phyloP scores from a whole-genome alignment of 2,888 invertebrate genomes.

The Acanthosoma haemorrhoidale region DNA sequence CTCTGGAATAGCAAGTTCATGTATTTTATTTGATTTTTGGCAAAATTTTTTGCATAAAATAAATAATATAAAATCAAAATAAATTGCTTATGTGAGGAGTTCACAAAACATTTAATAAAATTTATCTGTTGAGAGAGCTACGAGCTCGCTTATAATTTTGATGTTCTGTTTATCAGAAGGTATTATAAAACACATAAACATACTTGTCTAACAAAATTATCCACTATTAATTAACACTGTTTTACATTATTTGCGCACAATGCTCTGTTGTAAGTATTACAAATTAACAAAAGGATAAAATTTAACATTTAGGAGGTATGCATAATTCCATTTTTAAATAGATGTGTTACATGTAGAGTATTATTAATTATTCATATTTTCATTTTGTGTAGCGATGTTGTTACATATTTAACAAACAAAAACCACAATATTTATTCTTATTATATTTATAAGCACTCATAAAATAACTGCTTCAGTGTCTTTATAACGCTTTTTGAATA shows the following conservation, averaged over 20 bases:
- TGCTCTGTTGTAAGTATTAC: conserved; percentile 34
- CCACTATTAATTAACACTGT: conserved; percentile 36
- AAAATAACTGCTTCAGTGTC: not conserved
- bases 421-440: not conserved
- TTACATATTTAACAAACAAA: not conserved
- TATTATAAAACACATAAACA: conserved; percentile 2
- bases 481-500: not conserved
- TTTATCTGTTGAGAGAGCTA: no score
- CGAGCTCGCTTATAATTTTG: no score
- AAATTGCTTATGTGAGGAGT: no score
- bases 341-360: not conserved
- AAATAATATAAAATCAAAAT: no score
- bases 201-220: not conserved
- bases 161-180: no score
- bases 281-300: conserved; percentile 14
- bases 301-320: conserved; percentile 25
- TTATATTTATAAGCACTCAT: not conserved
- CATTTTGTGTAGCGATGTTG: not conserved
- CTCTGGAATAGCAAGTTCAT: no score
- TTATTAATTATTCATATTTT: not conserved
- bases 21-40: no score
- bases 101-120: no score
- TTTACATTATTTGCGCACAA: conserved; percentile 36
- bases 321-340: not conserved
- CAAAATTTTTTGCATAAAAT: no score